Evolutionary conservation across 2,113 vertebrate species (phyloP).

Genomic region (Pollimyrus isidori): DNA sequence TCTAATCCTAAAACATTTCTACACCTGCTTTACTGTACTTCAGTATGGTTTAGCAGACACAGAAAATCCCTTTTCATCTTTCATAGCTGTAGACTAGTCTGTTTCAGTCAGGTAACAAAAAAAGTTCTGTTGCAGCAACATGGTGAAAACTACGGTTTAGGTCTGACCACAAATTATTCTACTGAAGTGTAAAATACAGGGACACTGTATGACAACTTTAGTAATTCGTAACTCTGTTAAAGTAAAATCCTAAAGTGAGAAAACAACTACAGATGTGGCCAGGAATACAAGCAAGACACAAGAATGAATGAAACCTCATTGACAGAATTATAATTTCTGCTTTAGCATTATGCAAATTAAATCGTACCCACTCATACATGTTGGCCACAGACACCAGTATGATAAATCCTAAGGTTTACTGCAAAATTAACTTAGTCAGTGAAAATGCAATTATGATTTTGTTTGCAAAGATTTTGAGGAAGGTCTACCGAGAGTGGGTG

Average conservation of each 20-base stretch:
- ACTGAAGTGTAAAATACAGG: not conserved
- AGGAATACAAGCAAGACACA: not conserved
- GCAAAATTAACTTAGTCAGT: not conserved
- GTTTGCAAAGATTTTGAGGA: not conserved
- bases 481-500: not conserved
- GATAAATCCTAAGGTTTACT: not conserved
- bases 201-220: not conserved
- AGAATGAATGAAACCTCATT: not conserved
- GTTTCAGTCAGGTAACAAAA: not conserved
- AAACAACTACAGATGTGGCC: not conserved
- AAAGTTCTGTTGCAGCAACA: not conserved
- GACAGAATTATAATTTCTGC: not conserved
- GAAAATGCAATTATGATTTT: not conserved
- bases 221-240: not conserved
- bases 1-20: constrained; percentile 90
- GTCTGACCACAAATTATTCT: not conserved
- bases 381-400: not conserved
- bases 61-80: constrained; percentile 70
- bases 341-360: not conserved
- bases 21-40: constrained; percentile 67
- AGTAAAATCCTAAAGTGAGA: not conserved
- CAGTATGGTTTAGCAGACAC: constrained; percentile 68
- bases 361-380: not conserved
- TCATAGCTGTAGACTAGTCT: constrained; percentile 46
- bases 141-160: not conserved